Evolutionary conservation across 2,113 vertebrate genomes (phyloP).

Genomic region (Orientallactaga bullata): DNA sequence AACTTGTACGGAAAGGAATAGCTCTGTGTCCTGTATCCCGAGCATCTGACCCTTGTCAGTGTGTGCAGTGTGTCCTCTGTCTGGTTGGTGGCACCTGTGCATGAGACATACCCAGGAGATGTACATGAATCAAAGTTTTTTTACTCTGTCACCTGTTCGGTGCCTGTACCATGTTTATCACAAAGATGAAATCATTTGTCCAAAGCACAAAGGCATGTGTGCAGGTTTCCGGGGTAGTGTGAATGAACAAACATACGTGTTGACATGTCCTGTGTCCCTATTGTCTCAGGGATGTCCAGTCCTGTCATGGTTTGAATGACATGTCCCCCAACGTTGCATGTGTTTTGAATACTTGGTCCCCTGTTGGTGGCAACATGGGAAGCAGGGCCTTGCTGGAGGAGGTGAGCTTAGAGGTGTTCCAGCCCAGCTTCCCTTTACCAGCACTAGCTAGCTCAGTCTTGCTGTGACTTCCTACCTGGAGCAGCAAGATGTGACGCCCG

Average conservation of each 20-base stretch:
- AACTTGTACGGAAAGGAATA: neutral
- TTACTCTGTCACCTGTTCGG: neutral
- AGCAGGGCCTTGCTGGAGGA: too few relatives aligned
- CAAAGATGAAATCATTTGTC: neutral
- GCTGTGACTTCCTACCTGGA: too few relatives aligned
- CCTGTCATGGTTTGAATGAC: too few relatives aligned
- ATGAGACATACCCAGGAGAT: accelerated
- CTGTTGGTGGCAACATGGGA: too few relatives aligned
- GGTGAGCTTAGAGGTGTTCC: too few relatives aligned
- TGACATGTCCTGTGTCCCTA: neutral
- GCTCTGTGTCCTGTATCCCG: neutral
- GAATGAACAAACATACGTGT: neutral
- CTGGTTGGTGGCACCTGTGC: neutral
- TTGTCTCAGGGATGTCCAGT: neutral
- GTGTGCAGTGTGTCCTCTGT: neutral
- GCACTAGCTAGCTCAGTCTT: too few relatives aligned
- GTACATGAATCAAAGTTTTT: neutral
- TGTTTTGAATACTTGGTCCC: too few relatives aligned
- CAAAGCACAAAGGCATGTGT: neutral
- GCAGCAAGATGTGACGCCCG: too few relatives aligned
- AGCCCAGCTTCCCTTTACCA: too few relatives aligned
- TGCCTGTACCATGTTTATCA: neutral
- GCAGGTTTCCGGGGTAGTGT: neutral
- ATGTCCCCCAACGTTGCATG: too few relatives aligned
- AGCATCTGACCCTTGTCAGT: neutral